These are phyloP conservation scores for Prionailurus bengalensis DNA, from an alignment of 2,113 vertebrate species.

Conservation along the genomic window DNA sequence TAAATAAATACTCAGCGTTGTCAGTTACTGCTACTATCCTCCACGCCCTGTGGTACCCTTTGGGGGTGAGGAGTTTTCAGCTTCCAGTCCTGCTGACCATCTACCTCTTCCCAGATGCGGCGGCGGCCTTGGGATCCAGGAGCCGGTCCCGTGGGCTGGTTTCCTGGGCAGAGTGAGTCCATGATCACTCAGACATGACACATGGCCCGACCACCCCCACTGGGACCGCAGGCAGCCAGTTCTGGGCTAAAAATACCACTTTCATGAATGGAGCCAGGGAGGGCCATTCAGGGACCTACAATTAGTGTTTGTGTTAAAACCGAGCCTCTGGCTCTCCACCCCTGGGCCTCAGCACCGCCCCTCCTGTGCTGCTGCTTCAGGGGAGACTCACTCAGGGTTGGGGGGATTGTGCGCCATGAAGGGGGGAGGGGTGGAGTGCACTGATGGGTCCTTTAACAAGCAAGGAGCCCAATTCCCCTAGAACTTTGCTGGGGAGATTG, in stretches of 20 bases:
- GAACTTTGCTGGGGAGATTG: not conserved
- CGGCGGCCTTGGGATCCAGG: not conserved
- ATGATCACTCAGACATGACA: conserved; percentile 76
- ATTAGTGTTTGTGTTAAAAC: conserved; percentile 53
- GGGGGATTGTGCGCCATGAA: not conserved
- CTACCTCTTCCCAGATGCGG: not conserved
- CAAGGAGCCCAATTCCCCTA: not conserved
- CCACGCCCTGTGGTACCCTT: fast-evolving
- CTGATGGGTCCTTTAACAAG: not conserved
- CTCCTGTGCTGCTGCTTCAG: not conserved
- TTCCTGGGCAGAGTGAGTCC: conserved; percentile 69
- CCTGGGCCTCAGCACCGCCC: not conserved
- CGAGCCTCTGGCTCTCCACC: not conserved
- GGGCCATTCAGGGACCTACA: not conserved
- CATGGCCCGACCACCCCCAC: conserved; percentile 58
- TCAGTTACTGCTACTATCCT: too few relatives aligned
- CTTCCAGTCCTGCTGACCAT: not conserved
- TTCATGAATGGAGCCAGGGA: conserved; percentile 74
- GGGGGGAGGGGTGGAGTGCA: fast-evolving
- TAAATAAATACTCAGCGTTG: not conserved
- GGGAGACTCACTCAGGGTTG: not conserved
- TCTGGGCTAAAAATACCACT: conserved; percentile 73
- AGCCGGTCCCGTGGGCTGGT: not conserved
- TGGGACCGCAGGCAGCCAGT: conserved; percentile 26
- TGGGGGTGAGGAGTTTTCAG: not conserved